Evolutionary conservation across 2,888 invertebrate species (phyloP), one percentile per base, ranked within the genome.

Genomic region (Heliconius ismenius): DNA sequence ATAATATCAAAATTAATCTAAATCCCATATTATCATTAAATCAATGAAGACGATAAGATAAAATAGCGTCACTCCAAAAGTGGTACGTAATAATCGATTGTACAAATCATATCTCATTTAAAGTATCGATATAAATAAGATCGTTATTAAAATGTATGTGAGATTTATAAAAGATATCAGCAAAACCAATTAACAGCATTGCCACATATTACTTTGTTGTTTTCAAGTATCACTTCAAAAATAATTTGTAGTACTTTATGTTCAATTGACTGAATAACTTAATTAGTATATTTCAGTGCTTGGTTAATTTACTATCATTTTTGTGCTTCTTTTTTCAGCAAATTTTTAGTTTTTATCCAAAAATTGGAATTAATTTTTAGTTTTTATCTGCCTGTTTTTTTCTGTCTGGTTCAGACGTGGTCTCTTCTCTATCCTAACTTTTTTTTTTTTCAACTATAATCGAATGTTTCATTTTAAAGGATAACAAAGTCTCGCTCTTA

Each of bases 71-170:
- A 21, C 67, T 68, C 28, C 11, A 28, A 28, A 28, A 69, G 21
- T n/a, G 28, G 28, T 54, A 69, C 26, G 26, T 69, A 69, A 49
- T 68, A 68, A 68, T 67, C 26, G 43, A 49, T 49, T 49, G 28
- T 24, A 10, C 49, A 68, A 68, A 68, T 68, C 28, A 26, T 43
- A 67, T 43, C 67, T 68, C n/a, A 26, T 26, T 43, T 49, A 28
- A 28, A 68, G 10, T 21, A 68, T 21, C 54, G 28, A 69, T 69
- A 69, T 69, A 49, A 18, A 15, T 15, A 15, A 67, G 6, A 67
- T 24, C 24, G 67, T 39, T 24, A 6, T 39, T 24, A 24, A 39
- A 7, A 39, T 15, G 24, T 32, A 10, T 32, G n/a, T 49, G 3
- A 70, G 21, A 54, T 70, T 70, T 4, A 26, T 13, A 70, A 32